These are phyloP conservation scores for Napeogenes sylphis DNA, from an alignment of 2,888 invertebrate species.

Conservation along the genomic window DNA sequence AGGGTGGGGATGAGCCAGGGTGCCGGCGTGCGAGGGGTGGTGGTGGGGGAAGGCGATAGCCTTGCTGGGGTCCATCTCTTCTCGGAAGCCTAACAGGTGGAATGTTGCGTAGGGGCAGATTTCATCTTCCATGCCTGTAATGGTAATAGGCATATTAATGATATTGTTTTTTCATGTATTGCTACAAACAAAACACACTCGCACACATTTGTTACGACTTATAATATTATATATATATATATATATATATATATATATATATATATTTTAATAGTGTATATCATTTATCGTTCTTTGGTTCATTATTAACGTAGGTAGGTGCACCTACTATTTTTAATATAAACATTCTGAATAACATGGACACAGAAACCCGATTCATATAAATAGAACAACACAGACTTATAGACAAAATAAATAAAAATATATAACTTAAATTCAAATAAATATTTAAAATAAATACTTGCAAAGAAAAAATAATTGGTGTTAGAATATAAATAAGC, in stretches of 20 bases:
- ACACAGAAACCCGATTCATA: too few relatives aligned
- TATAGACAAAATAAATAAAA: too few relatives aligned
- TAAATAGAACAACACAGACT: too few relatives aligned
- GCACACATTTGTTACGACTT: neutral
- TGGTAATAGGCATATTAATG: neutral
- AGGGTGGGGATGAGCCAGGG: conserved; percentile 88
- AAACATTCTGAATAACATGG: too few relatives aligned
- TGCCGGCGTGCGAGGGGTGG: conserved; percentile 88
- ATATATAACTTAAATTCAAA: neutral
- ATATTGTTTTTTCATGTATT: neutral
- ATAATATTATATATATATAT: too few relatives aligned
- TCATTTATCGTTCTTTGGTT: too few relatives aligned
- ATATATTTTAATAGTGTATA: too few relatives aligned
- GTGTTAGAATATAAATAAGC: conserved; percentile 46
- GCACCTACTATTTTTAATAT: too few relatives aligned
- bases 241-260: too few relatives aligned
- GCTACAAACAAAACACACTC: neutral
- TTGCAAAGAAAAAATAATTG: conserved; percentile 45
- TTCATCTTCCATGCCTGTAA: conserved; percentile 94
- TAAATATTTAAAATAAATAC: conserved; percentile 15
- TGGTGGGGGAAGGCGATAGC: conserved; percentile 91
- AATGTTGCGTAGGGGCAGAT: conserved; percentile 98
- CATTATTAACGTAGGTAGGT: too few relatives aligned
- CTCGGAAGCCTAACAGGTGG: conserved; percentile 95
- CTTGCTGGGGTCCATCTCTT: conserved; percentile 96